phyloP scores from a whole-genome alignment of 2,797 vertebrate species.

The Pteronotus mesoamericanus region DNA sequence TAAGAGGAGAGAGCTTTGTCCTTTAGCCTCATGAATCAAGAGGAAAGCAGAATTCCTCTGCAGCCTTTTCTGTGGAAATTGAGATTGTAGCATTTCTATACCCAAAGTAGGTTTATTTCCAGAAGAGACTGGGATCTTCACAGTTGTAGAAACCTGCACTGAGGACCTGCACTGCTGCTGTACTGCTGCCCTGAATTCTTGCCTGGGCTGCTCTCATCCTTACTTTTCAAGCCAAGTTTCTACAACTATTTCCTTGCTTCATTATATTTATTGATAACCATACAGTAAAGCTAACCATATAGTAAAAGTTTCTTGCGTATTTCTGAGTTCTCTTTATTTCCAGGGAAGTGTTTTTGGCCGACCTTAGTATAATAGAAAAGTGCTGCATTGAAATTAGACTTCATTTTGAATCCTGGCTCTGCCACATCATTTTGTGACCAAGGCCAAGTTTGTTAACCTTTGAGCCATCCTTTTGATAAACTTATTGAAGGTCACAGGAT shows the following conservation, averaged over 20 bases:
- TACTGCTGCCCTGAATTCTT: not conserved
- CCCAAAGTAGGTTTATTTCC: not conserved
- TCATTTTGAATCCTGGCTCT: not conserved
- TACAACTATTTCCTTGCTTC: not conserved
- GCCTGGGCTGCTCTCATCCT: not conserved
- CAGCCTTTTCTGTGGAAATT: not conserved
- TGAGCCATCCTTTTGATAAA: not conserved
- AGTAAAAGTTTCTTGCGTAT: too few relatives aligned
- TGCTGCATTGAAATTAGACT: not conserved
- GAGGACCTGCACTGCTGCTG: not conserved
- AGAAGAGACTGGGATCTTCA: not conserved
- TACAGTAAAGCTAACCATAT: not conserved
- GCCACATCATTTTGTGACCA: not conserved
- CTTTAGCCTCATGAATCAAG: not conserved
- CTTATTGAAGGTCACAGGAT: not conserved
- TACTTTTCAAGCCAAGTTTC: not conserved
- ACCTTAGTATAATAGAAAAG: not conserved
- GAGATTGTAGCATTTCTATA: not conserved
- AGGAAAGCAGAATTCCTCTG: not conserved
- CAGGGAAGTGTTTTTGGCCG: not conserved
- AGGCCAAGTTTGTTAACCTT: not conserved
- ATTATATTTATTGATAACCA: not conserved
- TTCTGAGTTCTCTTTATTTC: not conserved
- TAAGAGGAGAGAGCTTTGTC: constrained; percentile 20
- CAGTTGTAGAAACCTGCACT: not conserved